Base-by-base conservation (phyloP, 2,113 vertebrate genomes). In the Litocranius walleri region DNA sequence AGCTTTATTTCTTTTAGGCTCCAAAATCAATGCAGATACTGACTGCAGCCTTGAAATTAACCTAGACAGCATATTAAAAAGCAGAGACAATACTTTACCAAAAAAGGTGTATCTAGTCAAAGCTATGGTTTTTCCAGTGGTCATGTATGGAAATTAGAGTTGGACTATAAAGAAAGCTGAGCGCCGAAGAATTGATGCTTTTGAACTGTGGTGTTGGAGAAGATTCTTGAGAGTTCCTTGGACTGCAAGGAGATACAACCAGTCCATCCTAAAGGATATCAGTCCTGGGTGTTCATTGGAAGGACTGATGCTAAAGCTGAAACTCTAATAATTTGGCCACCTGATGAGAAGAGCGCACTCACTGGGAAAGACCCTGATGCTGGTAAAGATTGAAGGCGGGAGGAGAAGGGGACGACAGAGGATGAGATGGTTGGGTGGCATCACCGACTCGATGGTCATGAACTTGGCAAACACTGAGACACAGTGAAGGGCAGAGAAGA, bases 371-470 rank as follows among this genome's bases (percentile, higher is more conserved):
- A 11, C 64, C 33, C 17, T 67, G 33, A 36, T 67, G 16, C 64
- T 21, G 8, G 0, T 8, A 36, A 67, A 36, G 2, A 21, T 3
- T 10, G 64, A 21, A 1, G 64, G 33, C 64, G 36, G 4, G n/a
- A 67, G 67, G 3, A 74, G 67, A 74, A 36, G 36, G 21, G 59
- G 27, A 29, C 0, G 3, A 3, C n/a, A 74, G 67, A 40, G 67
- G 67, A 40, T 40, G 10, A 74, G 4, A 40, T 6, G 67, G 67
- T 12, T 74, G 21, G 19, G 23, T 12, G 5, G 10, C 36, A 11
- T 23, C n/a, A 3, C 2, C 1, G 1, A 40, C 17, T 74, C 36
- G 6, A 23, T 3, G n/a, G 19, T 12, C n/a, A 6, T 40, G 67
- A 40, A 10, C n/a, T 71, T 40, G 67, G n/a, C n/a, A 40, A 71